Evolutionary conservation across 92 coral and sea anemone species (phyloP).

Genomic region (Umimayanthus chanpuru): DNA sequence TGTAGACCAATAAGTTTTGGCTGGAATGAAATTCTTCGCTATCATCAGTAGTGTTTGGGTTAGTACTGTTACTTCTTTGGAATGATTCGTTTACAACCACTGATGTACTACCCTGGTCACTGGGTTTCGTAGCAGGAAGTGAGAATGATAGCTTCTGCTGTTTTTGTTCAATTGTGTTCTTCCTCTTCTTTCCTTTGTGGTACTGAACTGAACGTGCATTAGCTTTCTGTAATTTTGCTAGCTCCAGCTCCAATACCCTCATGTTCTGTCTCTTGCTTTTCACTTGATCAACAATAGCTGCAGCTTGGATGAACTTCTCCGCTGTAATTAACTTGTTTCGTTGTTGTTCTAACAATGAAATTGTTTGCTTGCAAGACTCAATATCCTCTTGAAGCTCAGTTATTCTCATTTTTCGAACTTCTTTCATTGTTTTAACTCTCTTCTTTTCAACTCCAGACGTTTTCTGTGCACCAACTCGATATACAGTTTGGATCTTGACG

Average conservation of each 20-base stretch:
- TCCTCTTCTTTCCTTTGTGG: not conserved
- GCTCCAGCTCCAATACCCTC: constrained; percentile 33
- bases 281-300: constrained; percentile 34
- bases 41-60: too few species aligned
- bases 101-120: too few species aligned
- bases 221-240: constrained; percentile 10
- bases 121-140: too few species aligned
- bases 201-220: constrained; percentile 34
- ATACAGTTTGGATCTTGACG: constrained; percentile 49
- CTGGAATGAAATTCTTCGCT: too few species aligned
- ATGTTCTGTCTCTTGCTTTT: constrained; percentile 27
- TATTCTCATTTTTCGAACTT: constrained; percentile 24
- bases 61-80: too few species aligned
- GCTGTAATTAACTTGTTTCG: constrained; percentile 5
- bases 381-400: constrained; percentile 25
- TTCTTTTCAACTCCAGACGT: not conserved
- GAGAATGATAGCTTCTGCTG: too few species aligned
- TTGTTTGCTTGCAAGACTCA: constrained; percentile 44
- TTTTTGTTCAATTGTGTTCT: too few species aligned
- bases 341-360: constrained; percentile 26
- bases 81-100: too few species aligned
- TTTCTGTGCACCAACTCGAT: constrained; percentile 2
- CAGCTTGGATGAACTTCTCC: constrained; percentile 34
- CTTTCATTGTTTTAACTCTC: constrained; percentile 31
- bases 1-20: too few species aligned